Conservation (phyloP, 2,888 invertebrate genomes). For the Trilocha varians region DNA sequence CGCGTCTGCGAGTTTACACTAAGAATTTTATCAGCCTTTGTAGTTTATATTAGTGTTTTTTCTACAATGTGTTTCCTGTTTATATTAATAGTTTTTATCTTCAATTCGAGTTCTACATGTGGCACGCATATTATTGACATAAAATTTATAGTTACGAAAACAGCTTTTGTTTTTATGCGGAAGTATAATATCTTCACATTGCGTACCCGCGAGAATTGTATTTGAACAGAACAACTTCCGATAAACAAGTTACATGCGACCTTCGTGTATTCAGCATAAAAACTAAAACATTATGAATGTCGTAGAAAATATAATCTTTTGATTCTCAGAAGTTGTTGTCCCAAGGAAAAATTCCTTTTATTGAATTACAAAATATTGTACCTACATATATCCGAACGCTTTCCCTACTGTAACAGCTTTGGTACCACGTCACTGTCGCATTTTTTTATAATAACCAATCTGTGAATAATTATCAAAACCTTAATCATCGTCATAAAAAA, state of each 20-base stretch:
- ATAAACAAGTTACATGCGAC: slow-evolving; percentile 18
- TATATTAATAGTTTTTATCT: slow-evolving; percentile 8
- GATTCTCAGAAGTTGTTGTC: slow-evolving; percentile 32
- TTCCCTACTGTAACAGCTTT: slow-evolving; percentile 47
- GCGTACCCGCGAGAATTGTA: slow-evolving; percentile 24
- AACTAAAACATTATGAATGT: slow-evolving; percentile 31
- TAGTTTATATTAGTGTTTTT: too few relatives aligned
- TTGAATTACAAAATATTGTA: slow-evolving; percentile 65
- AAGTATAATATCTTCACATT: slow-evolving; percentile 33
- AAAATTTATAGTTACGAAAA: slow-evolving; percentile 23
- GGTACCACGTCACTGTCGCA: slow-evolving; percentile 37
- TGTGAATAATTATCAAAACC: too few relatives aligned
- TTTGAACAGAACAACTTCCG: slow-evolving; percentile 28
- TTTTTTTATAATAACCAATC: slow-evolving; percentile 54
- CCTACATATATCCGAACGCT: slow-evolving; percentile 53
- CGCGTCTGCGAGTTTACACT: slow-evolving; percentile 50
- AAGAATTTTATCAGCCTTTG: slow-evolving; percentile 59
- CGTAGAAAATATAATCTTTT: slow-evolving; percentile 38
- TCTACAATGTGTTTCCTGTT: slow-evolving; percentile 6
- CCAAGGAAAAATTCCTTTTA: slow-evolving; percentile 57
- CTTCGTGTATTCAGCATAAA: slow-evolving; percentile 29
- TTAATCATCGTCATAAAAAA: too few relatives aligned
- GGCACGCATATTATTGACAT: background rate
- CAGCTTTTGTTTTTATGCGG: slow-evolving; percentile 28
- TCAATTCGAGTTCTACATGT: background rate